Evolutionary conservation across 35 echinoderm and acorn worm species (phyloP).

Genomic region (Strongylocentrotus purpuratus): DNA sequence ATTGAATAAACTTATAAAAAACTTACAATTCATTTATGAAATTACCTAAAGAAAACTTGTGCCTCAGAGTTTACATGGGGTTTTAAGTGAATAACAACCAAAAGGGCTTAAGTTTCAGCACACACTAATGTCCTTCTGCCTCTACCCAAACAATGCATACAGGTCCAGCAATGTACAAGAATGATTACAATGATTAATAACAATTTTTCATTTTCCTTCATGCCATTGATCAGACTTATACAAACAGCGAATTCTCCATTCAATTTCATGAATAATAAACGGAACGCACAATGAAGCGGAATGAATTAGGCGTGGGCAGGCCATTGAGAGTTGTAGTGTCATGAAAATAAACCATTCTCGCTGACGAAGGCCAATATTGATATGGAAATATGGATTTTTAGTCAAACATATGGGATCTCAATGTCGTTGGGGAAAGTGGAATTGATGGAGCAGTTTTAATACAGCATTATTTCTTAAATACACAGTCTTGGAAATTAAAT

Average conservation of each 20-base stretch:
- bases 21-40: not conserved
- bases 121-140: not conserved
- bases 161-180: not conserved
- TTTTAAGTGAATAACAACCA: not conserved
- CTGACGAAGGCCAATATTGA: not conserved
- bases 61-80: not conserved
- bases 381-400: slow-evolving; percentile 5
- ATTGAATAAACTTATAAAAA: not conserved
- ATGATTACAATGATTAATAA: not conserved
- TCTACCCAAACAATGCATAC: not conserved
- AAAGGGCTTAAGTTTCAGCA: not conserved
- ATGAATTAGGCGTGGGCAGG: not conserved
- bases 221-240: not conserved
- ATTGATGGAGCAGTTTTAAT: not conserved
- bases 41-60: not conserved
- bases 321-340: not conserved
- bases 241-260: not conserved
- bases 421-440: not conserved
- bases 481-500: not conserved
- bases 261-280: not conserved
- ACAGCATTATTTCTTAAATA: not conserved
- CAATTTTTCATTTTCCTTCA: not conserved
- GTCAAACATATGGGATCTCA: not conserved
- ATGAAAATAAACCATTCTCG: slow-evolving; percentile 4
- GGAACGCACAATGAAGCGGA: not conserved